Conservation (phyloP, 2,113 vertebrate genomes). For the Plotosus lineatus region DNA sequence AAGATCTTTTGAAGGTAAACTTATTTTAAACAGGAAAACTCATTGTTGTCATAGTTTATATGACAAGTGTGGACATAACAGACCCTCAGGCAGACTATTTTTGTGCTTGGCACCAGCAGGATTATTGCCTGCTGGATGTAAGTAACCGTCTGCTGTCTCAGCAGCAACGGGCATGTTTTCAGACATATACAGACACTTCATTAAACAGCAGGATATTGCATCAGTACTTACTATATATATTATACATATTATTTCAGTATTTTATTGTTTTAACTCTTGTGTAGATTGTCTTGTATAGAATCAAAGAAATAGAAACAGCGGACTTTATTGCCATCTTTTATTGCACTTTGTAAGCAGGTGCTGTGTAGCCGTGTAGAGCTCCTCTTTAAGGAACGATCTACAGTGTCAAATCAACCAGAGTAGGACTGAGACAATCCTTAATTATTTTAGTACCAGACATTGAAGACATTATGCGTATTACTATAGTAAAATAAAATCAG, state of each 20-base stretch:
- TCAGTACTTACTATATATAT: too few species aligned
- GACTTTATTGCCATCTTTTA: slow-evolving; percentile 78
- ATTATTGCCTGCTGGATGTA: slow-evolving; percentile 19
- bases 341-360: slow-evolving; percentile 79
- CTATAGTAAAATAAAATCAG: slow-evolving; percentile 75
- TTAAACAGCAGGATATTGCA: background rate
- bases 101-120: slow-evolving; percentile 33
- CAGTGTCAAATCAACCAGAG: slow-evolving; percentile 68
- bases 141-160: slow-evolving; percentile 28
- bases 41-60: background rate
- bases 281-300: background rate
- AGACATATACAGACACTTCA: background rate
- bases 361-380: slow-evolving; percentile 67
- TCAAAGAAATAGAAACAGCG: background rate
- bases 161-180: slow-evolving; percentile 14
- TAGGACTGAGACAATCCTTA: slow-evolving; percentile 67
- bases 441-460: slow-evolving; percentile 64
- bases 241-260: slow-evolving; percentile 18
- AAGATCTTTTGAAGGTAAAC: slow-evolving; percentile 5
- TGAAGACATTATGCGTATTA: slow-evolving; percentile 62
- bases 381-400: slow-evolving; percentile 23
- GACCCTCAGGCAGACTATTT: slow-evolving; percentile 14
- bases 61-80: background rate
- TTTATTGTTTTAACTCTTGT: background rate
- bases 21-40: background rate